These are phyloP conservation scores for Holocentrus rufus DNA, from an alignment of 2,797 vertebrate species.

Conservation along the genomic window DNA sequence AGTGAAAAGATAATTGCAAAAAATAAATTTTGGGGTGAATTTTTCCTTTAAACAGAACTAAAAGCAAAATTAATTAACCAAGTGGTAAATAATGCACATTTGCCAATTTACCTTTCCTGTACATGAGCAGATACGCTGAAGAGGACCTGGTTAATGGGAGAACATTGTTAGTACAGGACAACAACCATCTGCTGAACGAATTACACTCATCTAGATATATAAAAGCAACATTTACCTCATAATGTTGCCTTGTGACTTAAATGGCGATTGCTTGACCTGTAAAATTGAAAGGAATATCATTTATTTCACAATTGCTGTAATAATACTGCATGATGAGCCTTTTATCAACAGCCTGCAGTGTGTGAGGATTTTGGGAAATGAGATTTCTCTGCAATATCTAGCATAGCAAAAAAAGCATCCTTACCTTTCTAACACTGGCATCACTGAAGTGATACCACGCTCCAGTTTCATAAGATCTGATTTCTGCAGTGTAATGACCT, in stretches of 20 bases:
- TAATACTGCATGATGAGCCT: not conserved
- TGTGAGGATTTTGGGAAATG: not conserved
- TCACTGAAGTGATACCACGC: slow-evolving; percentile 80
- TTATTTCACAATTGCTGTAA: not conserved
- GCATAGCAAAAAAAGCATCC: not conserved
- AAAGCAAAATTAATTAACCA: not conserved
- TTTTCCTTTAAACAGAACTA: not conserved
- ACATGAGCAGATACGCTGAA: slow-evolving; percentile 77
- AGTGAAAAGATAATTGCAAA: no score
- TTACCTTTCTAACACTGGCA: slow-evolving; percentile 61
- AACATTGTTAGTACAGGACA: not conserved
- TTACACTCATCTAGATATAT: not conserved
- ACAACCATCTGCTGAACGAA: not conserved
- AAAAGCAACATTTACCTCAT: slow-evolving; percentile 23
- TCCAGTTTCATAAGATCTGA: slow-evolving; percentile 71
- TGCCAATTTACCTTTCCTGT: slow-evolving; percentile 66
- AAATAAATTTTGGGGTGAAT: no score
- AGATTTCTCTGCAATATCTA: no score
- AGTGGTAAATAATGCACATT: not conserved
- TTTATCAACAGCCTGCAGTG: not conserved
- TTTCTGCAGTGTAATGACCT: slow-evolving; percentile 76
- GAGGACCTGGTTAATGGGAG: slow-evolving; percentile 47
- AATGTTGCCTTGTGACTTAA: not conserved
- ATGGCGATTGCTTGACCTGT: slow-evolving; percentile 28
- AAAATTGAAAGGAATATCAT: not conserved